Evolutionary conservation across 2,797 vertebrate genomes (phyloP).

Genomic region (Macropodus opercularis): DNA sequence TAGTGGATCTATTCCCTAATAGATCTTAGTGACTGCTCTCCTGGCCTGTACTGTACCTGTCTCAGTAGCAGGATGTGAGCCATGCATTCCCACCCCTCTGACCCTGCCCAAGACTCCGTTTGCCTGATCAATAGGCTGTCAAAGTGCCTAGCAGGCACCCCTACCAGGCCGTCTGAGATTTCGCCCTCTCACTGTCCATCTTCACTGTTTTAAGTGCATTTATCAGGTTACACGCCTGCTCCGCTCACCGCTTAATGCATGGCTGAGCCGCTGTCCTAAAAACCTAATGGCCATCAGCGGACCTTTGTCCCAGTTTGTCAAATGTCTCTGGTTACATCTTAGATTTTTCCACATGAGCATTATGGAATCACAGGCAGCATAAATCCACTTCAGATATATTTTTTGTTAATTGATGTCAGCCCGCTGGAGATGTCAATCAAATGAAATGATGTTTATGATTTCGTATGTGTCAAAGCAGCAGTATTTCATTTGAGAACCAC

Average conservation of each 20-base stretch:
- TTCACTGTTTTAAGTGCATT: slow-evolving; percentile 80
- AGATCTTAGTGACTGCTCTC: slow-evolving; percentile 48
- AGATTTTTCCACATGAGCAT: slow-evolving; percentile 34
- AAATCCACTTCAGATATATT: slow-evolving; percentile 13
- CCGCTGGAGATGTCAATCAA: slow-evolving; percentile 1
- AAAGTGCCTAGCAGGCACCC: slow-evolving; percentile 74
- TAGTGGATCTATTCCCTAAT: slow-evolving; percentile 53
- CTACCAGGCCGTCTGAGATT: slow-evolving; percentile 70
- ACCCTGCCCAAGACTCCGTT: slow-evolving; percentile 58
- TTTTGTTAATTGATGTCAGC: slow-evolving; percentile 19
- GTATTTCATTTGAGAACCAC: slow-evolving; percentile 44
- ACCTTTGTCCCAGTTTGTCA: slow-evolving; percentile 68
- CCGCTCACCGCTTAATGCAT: slow-evolving; percentile 68
- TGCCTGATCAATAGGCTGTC: slow-evolving; percentile 77
- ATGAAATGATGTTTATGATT: slow-evolving; percentile 6
- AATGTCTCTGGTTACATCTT: slow-evolving; percentile 53
- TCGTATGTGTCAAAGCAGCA: too few relatives aligned
- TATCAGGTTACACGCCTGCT: slow-evolving; percentile 74
- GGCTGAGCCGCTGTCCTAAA: slow-evolving; percentile 62
- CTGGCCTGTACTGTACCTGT: slow-evolving; percentile 64
- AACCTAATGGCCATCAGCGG: slow-evolving; percentile 60
- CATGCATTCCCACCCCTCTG: slow-evolving; percentile 65
- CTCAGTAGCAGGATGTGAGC: slow-evolving; percentile 51
- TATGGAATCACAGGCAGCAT: slow-evolving; percentile 25
- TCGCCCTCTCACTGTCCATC: slow-evolving; percentile 75